Percentiles rank a stretch among this genome's conserved stretches.
These are phyloP conservation scores for Sorex fumeus DNA, from an alignment of 2,113 vertebrate genomes.

Conservation along the genomic window DNA sequence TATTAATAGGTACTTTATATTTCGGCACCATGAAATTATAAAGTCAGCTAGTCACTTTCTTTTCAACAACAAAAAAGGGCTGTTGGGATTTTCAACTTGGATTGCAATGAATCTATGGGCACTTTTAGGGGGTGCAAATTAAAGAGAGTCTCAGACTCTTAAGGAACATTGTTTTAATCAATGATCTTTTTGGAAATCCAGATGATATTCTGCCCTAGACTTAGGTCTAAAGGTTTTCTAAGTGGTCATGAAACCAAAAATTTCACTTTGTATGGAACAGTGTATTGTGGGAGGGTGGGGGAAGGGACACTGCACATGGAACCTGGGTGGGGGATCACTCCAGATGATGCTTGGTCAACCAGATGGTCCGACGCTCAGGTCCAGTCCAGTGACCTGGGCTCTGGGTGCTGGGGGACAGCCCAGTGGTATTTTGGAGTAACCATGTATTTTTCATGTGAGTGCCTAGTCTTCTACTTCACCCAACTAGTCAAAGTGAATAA, in stretches of 20 bases:
- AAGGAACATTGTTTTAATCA: conserved; percentile 6
- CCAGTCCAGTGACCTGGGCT: too few relatives aligned
- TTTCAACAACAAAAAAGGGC: too few relatives aligned
- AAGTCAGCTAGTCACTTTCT: too few relatives aligned
- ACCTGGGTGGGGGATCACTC: too few relatives aligned
- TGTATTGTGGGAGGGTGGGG: too few relatives aligned
- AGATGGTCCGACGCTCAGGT: too few relatives aligned
- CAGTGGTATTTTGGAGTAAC: not conserved
- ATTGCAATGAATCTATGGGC: not conserved
- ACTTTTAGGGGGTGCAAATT: not conserved
- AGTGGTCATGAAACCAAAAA: not conserved
- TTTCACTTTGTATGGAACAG: not conserved
- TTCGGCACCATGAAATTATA: too few relatives aligned
- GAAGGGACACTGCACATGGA: too few relatives aligned
- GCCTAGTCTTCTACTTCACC: not conserved
- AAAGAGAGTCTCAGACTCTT: not conserved
- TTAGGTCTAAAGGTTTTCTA: not conserved
- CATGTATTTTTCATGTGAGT: not conserved
- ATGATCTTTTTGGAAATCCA: not conserved
- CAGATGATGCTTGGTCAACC: too few relatives aligned
- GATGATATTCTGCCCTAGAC: not conserved
- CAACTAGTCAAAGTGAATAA: not conserved
- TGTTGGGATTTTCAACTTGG: too few relatives aligned
- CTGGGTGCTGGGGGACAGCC: not conserved
- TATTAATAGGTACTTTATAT: too few relatives aligned